These are phyloP conservation scores for Globicephala melas DNA, from an alignment of 2,113 vertebrate genomes.

Conservation along the genomic window DNA sequence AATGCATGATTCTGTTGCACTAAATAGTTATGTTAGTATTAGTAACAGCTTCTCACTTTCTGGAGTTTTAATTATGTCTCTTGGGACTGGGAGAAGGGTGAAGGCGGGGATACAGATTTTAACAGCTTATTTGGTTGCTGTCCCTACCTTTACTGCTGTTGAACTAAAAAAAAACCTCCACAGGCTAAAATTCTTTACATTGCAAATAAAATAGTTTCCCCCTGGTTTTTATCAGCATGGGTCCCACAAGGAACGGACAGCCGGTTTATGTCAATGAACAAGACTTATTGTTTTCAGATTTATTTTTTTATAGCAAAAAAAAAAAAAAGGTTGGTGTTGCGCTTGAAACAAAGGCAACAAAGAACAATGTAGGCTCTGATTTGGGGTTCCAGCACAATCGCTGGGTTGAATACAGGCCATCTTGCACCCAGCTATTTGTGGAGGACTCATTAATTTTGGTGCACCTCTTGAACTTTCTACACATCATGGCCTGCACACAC, in stretches of 20 bases:
- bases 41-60: constrained; percentile 85
- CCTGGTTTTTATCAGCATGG: constrained; percentile 91
- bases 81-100: constrained; percentile 80
- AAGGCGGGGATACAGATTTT: constrained; percentile 79
- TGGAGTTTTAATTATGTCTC: constrained; percentile 88
- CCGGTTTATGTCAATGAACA: constrained; percentile 88
- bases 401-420: constrained; percentile 63
- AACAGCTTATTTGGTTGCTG: constrained; percentile 83
- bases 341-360: constrained; percentile 89
- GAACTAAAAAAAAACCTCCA: constrained; percentile 82
- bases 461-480: constrained; percentile 10
- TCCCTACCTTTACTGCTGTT: constrained; percentile 86
- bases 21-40: constrained; percentile 80
- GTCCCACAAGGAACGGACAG: constrained; percentile 88
- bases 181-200: constrained; percentile 89
- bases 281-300: constrained; percentile 90
- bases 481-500: background rate
- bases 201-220: constrained; percentile 89
- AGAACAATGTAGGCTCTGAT: constrained; percentile 85
- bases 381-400: constrained; percentile 71
- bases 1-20: constrained; percentile 81
- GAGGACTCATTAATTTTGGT: constrained; percentile 64
- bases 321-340: constrained; percentile 78
- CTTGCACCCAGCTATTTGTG: constrained; percentile 63
- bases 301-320: constrained; percentile 78